These are phyloP conservation scores for Muscicapa striata DNA, from an alignment of 2,797 vertebrate genomes.

Conservation along the genomic window DNA sequence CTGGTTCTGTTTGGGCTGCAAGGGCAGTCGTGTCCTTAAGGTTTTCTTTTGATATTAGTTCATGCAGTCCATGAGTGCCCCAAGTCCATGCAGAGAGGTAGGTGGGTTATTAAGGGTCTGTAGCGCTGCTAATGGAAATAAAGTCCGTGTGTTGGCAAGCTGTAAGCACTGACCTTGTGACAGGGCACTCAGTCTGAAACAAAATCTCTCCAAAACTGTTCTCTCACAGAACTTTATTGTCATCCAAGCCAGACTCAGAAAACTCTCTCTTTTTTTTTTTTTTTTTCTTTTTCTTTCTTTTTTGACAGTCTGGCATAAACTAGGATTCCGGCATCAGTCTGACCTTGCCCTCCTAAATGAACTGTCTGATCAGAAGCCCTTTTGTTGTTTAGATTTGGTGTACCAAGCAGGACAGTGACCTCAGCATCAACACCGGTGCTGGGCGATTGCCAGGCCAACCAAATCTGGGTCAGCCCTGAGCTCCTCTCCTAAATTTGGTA, in stretches of 20 bases:
- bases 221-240: constrained; percentile 29
- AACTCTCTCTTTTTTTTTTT: background rate
- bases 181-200: constrained; percentile 29
- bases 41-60: background rate
- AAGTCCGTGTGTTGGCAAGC: constrained; percentile 12
- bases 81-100: background rate
- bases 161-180: constrained; percentile 19
- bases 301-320: background rate
- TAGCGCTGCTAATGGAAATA: constrained; percentile 39
- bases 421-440: rapidly evolving
- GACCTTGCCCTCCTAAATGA: constrained; percentile 25
- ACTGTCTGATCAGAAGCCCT: background rate
- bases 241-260: constrained; percentile 1
- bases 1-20: background rate
- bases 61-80: background rate
- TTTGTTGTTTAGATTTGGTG: background rate
- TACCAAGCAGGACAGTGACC: background rate
- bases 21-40: background rate
- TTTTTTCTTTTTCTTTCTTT: background rate
- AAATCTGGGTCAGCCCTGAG: rapidly evolving
- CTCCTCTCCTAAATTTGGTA: background rate
- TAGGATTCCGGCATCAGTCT: background rate
- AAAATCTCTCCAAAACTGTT: constrained; percentile 26
- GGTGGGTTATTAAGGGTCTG: background rate
- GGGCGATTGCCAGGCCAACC: background rate